Conservation (phyloP, 2,888 invertebrate species). For the Chydorus sphaericus region DNA sequence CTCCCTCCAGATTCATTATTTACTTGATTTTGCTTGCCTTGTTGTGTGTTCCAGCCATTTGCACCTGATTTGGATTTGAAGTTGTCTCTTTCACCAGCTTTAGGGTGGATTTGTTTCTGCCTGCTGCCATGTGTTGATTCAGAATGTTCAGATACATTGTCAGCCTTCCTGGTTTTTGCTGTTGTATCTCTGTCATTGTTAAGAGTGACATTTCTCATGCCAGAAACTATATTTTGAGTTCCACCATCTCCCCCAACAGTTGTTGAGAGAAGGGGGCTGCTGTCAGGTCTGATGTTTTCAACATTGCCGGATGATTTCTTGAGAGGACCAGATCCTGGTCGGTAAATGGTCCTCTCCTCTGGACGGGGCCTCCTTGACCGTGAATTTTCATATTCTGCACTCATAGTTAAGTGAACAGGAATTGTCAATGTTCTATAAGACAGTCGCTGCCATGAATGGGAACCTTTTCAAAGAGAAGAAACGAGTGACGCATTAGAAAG, state of each 20-base stretch:
- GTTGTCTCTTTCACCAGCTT: not conserved
- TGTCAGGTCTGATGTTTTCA: not conserved
- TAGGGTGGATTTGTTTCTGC: not conserved
- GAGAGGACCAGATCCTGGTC: conserved; percentile 60
- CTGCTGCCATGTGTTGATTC: no score
- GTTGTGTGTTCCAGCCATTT: not conserved
- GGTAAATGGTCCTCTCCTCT: conserved; percentile 53
- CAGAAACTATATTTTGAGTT: not conserved
- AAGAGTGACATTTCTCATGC: not conserved
- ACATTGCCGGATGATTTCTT: conserved; percentile 38
- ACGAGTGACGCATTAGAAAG: conserved; percentile 5
- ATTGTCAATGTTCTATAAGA: no score
- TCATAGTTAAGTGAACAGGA: not conserved
- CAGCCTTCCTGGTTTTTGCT: not conserved
- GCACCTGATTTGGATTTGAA: not conserved
- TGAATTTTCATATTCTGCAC: not conserved
- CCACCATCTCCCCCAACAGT: not conserved
- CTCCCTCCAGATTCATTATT: not conserved
- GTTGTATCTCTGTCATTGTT: not conserved
- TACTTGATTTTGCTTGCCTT: not conserved
- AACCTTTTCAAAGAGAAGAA: not conserved
- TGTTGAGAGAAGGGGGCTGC: not conserved
- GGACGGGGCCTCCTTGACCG: conserved; percentile 2
- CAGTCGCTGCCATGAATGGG: not conserved
- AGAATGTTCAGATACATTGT: no score